Conservation (phyloP, 2,797 vertebrate species). For the Columba guinea region DNA sequence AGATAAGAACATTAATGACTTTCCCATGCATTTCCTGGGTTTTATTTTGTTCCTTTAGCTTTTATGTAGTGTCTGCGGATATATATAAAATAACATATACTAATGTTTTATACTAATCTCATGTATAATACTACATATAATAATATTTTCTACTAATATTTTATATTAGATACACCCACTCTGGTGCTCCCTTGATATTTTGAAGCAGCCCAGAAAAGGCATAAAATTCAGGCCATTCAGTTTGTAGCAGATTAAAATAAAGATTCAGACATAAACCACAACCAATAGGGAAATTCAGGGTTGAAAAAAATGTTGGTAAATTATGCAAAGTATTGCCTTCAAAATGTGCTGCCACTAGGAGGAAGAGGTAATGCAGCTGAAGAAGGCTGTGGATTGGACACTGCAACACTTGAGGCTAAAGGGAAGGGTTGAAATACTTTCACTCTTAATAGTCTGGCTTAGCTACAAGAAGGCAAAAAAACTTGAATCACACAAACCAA, state of each 20-base stretch:
- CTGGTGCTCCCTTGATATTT: neutral
- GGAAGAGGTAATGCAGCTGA: neutral
- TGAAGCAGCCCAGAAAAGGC: neutral
- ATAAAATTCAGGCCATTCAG: neutral
- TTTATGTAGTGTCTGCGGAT: neutral
- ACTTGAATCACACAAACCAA: neutral
- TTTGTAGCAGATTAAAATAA: neutral
- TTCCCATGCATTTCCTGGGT: neutral
- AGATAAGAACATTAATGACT: neutral
- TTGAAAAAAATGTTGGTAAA: neutral
- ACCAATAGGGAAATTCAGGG: neutral
- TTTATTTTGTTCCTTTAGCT: constrained; percentile 3
- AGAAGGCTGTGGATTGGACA: neutral
- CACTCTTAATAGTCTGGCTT: neutral
- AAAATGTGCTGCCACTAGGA: neutral
- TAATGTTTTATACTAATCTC: neutral
- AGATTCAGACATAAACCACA: neutral
- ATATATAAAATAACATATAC: neutral
- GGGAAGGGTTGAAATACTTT: neutral
- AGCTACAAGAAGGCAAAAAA: neutral
- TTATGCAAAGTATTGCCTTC: neutral
- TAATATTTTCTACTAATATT: neutral
- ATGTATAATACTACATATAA: neutral
- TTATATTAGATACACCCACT: neutral
- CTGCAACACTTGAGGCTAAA: neutral